phyloP scores from a whole-genome alignment of 2,888 invertebrate species.

The Drosophila picticornis region DNA sequence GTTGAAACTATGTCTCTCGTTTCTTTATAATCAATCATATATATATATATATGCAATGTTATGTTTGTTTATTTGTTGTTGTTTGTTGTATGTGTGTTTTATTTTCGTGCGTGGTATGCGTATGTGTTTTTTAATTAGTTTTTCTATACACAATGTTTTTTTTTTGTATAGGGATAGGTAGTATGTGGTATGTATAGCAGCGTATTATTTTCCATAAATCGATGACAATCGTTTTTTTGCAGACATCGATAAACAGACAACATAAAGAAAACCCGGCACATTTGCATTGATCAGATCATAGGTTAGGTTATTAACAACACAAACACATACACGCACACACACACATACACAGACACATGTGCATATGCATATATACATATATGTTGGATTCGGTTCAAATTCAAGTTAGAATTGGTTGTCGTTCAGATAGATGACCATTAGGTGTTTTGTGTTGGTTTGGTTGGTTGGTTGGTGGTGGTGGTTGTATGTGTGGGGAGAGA shows the following conservation, averaged over 20 bases:
- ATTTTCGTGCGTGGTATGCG: constrained; percentile 40
- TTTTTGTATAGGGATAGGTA: constrained; percentile 25
- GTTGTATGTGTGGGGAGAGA: constrained; percentile 76
- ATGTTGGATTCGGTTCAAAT: constrained; percentile 43
- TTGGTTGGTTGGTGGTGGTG: constrained; percentile 47
- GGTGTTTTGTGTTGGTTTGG: constrained; percentile 55
- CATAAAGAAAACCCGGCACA: constrained; percentile 15
- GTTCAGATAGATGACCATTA: constrained; percentile 62
- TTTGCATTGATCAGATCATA: constrained; percentile 7
- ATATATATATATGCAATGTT: constrained; percentile 61
- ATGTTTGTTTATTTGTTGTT: constrained; percentile 36
- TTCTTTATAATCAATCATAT: constrained; percentile 57
- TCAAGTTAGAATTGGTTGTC: constrained; percentile 58
- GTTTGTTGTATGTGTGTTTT: constrained; percentile 35
- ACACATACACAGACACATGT: constrained; percentile 34
- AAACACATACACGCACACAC: constrained; percentile 24
- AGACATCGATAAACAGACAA: constrained; percentile 22
- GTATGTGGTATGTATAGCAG: background rate
- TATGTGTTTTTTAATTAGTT: constrained; percentile 64
- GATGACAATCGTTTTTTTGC: constrained; percentile 12
- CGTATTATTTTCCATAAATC: constrained; percentile 18
- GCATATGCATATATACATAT: constrained; percentile 33
- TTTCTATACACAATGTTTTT: constrained; percentile 67
- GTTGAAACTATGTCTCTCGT: constrained; percentile 70
- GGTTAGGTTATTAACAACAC: constrained; percentile 18